phyloP scores from a whole-genome alignment of 2,888 invertebrate genomes.

The Agriopis aurantiaria region DNA sequence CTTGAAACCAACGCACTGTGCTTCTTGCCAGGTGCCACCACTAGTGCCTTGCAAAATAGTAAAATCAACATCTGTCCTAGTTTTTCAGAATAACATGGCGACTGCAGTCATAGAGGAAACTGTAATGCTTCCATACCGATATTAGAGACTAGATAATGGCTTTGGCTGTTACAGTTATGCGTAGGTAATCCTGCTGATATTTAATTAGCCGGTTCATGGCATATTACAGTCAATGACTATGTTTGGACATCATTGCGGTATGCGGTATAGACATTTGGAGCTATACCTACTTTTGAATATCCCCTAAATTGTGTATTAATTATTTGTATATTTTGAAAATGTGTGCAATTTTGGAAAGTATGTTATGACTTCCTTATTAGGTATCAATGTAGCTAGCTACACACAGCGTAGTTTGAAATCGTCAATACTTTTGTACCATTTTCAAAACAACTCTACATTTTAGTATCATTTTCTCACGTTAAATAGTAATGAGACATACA shows the following conservation, averaged over 20 bases:
- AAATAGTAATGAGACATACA: too few species aligned
- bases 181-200: constrained; percentile 17
- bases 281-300: too few species aligned
- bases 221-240: background rate
- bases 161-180: constrained; percentile 14
- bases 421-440: too few species aligned
- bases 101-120: constrained; percentile 14
- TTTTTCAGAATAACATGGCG: background rate
- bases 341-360: too few species aligned
- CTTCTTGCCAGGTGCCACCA: background rate
- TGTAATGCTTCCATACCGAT: constrained; percentile 21
- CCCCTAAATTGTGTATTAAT: too few species aligned
- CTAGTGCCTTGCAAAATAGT: background rate
- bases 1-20: too few species aligned
- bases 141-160: constrained; percentile 20
- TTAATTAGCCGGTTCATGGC: constrained; percentile 9
- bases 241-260: background rate
- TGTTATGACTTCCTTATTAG: too few species aligned
- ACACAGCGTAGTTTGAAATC: too few species aligned
- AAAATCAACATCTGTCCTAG: background rate
- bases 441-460: too few species aligned
- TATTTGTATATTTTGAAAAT: too few species aligned
- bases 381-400: too few species aligned
- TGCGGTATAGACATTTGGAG: background rate
- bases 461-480: too few species aligned